A percentile compares a stretch with the other conserved stretches of the same genome.
Evolutionary conservation across 2,113 vertebrate genomes (phyloP).

Genomic region (Sebastes fasciatus): DNA sequence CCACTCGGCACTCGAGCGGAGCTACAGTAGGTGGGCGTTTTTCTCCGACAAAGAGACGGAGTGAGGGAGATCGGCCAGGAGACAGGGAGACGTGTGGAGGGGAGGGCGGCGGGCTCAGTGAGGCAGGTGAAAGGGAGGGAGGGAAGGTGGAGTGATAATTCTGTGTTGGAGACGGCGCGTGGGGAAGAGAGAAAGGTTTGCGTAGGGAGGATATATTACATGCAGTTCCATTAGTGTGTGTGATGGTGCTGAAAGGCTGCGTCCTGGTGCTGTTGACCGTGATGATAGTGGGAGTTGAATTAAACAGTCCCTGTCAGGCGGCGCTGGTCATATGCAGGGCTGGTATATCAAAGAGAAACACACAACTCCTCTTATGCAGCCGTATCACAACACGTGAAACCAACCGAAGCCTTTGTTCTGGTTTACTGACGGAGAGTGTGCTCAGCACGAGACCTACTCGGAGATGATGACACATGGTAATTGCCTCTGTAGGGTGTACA

Average conservation of each 20-base stretch:
- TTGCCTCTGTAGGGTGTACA: conserved; percentile 35
- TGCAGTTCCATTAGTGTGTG: conserved; percentile 75
- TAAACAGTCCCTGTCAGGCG: conserved; percentile 66
- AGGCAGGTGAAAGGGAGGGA: conserved; percentile 42
- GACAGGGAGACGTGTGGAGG: conserved; percentile 10
- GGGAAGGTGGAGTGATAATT: conserved; percentile 46
- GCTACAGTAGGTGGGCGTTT: conserved; percentile 61
- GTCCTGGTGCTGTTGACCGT: conserved; percentile 65
- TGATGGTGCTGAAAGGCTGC: conserved; percentile 78
- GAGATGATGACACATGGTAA: conserved; percentile 15
- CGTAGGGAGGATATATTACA: conserved; percentile 72
- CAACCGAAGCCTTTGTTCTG: conserved; percentile 37
- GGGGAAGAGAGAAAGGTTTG: conserved; percentile 41
- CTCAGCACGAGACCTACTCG: conserved; percentile 2
- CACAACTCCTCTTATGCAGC: conserved; percentile 2
- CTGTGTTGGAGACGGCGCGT: conserved; percentile 24
- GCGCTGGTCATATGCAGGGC: conserved; percentile 35
- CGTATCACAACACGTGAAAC: conserved; percentile 10
- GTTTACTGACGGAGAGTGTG: conserved; percentile 21
- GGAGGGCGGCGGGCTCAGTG: conserved; percentile 30
- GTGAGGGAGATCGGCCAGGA: conserved; percentile 34
- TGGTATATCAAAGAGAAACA: conserved; percentile 45
- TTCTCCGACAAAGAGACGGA: conserved; percentile 37
- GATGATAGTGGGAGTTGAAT: conserved; percentile 67
- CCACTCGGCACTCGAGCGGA: conserved; percentile 63